A percentile compares a stretch with the other conserved stretches of the same genome.
Evolutionary conservation across 1,140 invertebrate species (phyloP).

Genomic region (Marisa cornuarietis): DNA sequence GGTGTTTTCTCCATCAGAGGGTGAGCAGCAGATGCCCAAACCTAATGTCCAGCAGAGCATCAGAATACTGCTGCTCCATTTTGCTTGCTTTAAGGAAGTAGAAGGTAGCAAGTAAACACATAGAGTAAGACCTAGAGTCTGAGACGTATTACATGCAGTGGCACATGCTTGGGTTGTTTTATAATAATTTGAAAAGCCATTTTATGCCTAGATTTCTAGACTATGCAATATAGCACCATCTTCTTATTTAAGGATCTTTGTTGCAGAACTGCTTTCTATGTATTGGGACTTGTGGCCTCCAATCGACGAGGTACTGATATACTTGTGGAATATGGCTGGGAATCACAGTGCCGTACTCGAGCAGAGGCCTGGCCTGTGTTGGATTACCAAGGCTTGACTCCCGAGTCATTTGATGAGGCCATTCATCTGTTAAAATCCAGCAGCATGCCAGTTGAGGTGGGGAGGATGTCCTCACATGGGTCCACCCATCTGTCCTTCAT

Average conservation of each 20-base stretch:
- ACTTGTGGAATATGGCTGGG: slow-evolving; percentile 81
- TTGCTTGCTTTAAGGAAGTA: no score
- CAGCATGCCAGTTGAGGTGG: slow-evolving; percentile 22
- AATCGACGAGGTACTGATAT: slow-evolving; percentile 83
- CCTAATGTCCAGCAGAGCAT: no score
- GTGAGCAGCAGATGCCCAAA: slow-evolving; percentile 37
- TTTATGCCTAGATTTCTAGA: no score
- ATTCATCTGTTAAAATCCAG: slow-evolving; percentile 25
- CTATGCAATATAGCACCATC: not conserved
- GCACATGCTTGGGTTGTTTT: no score
- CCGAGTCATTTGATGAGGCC: slow-evolving; percentile 36
- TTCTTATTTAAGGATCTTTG: slow-evolving; percentile 16
- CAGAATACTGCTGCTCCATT: no score
- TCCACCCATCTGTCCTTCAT: slow-evolving; percentile 32
- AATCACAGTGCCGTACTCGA: slow-evolving; percentile 77
- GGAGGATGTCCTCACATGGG: slow-evolving; percentile 14
- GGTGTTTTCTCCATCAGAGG: slow-evolving; percentile 87
- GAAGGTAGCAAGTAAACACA: no score
- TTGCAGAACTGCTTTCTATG: slow-evolving; percentile 82
- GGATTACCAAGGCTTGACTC: slow-evolving; percentile 69
- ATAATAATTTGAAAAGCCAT: no score
- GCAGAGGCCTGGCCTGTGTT: slow-evolving; percentile 85
- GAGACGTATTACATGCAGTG: no score
- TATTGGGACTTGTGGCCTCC: slow-evolving; percentile 83
- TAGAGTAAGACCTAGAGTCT: no score